Evolutionary conservation across 2,113 vertebrate species (phyloP).

Genomic region (Recurvirostra avosetta): DNA sequence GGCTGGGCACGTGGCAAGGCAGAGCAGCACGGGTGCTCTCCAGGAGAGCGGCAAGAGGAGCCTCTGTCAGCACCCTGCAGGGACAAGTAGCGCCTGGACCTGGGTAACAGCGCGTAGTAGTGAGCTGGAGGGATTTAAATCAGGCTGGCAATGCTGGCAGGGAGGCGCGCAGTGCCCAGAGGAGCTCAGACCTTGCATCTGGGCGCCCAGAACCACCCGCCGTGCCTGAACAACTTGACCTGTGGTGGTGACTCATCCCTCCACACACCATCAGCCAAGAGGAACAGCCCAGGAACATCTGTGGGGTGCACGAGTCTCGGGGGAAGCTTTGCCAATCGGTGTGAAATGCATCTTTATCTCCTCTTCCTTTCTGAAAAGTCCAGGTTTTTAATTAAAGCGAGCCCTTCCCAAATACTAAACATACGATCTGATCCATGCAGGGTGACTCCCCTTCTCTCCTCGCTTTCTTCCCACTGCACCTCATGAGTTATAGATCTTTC

Average conservation of each 20-base stretch:
- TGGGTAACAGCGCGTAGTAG: neutral
- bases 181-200: neutral
- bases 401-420: neutral
- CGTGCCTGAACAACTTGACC: neutral
- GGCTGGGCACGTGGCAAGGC: neutral
- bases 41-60: neutral
- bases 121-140: neutral
- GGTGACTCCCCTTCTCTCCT: neutral
- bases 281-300: neutral
- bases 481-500: constrained; percentile 57
- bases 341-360: neutral
- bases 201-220: neutral
- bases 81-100: neutral
- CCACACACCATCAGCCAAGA: neutral
- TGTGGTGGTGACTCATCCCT: neutral
- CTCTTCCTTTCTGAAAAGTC: neutral
- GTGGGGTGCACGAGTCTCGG: neutral
- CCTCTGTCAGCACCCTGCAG: no score
- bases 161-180: accelerated
- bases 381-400: neutral
- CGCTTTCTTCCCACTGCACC: constrained; percentile 32
- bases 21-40: neutral
- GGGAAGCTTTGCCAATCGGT: neutral
- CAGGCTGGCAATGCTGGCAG: neutral
- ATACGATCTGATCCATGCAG: neutral